Evolutionary conservation across 2,113 vertebrate genomes (phyloP).

Genomic region (Trachemys scripta): DNA sequence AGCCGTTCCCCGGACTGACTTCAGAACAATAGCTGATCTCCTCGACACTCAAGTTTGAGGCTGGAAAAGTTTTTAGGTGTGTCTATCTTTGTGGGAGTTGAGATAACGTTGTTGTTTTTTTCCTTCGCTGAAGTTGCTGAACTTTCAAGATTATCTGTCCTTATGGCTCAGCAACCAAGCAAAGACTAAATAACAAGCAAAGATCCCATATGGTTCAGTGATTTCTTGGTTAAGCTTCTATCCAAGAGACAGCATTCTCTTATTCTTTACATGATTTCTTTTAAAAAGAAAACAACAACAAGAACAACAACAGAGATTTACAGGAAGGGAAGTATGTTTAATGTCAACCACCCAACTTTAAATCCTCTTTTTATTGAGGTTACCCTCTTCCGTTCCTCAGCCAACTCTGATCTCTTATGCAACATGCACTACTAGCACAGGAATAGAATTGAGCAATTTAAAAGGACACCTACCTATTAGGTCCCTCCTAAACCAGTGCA

Average conservation of each 20-base stretch:
- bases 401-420: background rate
- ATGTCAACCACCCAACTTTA: background rate
- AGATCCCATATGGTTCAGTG: background rate
- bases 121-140: background rate
- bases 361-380: background rate
- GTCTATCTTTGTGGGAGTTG: background rate
- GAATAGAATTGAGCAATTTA: rapidly evolving
- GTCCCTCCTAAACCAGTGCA: background rate
- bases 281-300: background rate
- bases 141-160: background rate
- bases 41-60: background rate
- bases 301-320: background rate
- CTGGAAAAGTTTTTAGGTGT: background rate
- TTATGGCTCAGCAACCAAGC: background rate
- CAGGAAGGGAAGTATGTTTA: background rate
- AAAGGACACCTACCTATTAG: background rate
- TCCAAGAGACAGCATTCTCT: background rate
- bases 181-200: background rate
- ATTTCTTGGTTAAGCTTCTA: background rate
- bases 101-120: background rate
- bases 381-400: rapidly evolving
- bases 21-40: rapidly evolving
- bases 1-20: background rate
- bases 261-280: background rate
- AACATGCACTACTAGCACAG: background rate